Evolutionary conservation across 1,140 invertebrate species (phyloP), one percentile per base, ranked within the genome.

Genomic region (Tetramorium simillimum): DNA sequence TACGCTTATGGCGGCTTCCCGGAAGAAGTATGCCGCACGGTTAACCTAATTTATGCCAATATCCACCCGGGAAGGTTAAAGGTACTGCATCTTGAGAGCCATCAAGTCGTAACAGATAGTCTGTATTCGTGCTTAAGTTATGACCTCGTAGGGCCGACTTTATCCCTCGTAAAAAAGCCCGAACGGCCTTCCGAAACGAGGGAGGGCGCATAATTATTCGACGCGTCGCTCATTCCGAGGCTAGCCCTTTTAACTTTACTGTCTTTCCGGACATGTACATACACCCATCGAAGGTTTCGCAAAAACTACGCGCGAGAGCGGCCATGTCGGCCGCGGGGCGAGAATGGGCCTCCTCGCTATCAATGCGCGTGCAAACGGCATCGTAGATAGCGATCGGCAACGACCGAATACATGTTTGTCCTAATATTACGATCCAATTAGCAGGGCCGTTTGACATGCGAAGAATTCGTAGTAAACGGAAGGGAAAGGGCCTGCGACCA

Each of bases 41-140:
- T 91, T 91, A 91, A 89, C 77, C 90, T 91, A 91, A 91, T 91
- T 91, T 91, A 91, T 91, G 85, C 90, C 87, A 84, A 91, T 91
- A 91, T 86, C 85, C 86, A 28, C 43, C 58, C 78, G 85, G 60
- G 70, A 63, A 91, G 87, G 89, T 89, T 91, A 91, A 87, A 91
- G 85, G 72, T 90, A 85, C 76, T 86, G 87, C 87, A 77, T 87
- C 87, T 91, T 65, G 85, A 87, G 87, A 90, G 80, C 62, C 89
- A 91, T 89, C 87, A 49, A 85, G 63, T 91, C 85, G 89, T 90
- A 91, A 91, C 89, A 18, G 85, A 91, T 91, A 91, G 89, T 91
- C 77, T 84, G 90, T 88, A 89, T 91, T 91, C 90, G 90, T 88
- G 81, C 80, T 69, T 91, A 91, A 91, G 85, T 91, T 91, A 91